A percentile compares a stretch with the other conserved stretches of the same genome.
These are phyloP conservation scores for Gortyna flavago DNA, from an alignment of 2,888 invertebrate genomes.

Conservation along the genomic window DNA sequence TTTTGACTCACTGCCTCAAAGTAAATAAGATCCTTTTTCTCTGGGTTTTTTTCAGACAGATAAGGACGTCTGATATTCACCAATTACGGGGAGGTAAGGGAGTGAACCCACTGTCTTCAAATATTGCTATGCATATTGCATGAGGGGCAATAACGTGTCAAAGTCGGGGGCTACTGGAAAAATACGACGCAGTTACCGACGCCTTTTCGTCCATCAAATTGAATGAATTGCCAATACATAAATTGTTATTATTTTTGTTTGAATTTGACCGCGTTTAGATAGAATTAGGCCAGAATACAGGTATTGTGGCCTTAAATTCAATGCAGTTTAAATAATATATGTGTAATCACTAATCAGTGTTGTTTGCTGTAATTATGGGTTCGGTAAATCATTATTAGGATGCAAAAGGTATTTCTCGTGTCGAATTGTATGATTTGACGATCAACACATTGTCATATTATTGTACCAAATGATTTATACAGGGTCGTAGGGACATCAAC, in stretches of 20 bases:
- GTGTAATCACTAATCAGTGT: background rate
- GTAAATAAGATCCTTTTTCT: constrained; percentile 21
- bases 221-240: constrained; percentile 42
- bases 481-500: background rate
- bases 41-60: constrained; percentile 23
- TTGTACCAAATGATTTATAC: background rate
- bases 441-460: background rate
- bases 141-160: constrained; percentile 84
- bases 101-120: constrained; percentile 74
- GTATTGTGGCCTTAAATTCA: background rate
- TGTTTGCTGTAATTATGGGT: constrained; percentile 4
- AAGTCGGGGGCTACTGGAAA: constrained; percentile 70
- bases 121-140: constrained; percentile 87
- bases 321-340: background rate
- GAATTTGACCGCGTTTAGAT: background rate
- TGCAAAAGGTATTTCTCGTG: background rate
- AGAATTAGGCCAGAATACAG: background rate
- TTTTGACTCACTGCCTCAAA: constrained; percentile 18
- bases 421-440: background rate
- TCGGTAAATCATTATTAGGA: background rate
- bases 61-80: constrained; percentile 74
- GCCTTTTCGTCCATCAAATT: constrained; percentile 42
- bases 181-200: constrained; percentile 40
- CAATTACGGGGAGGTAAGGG: constrained; percentile 76
- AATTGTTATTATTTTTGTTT: constrained; percentile 33